phyloP scores from a whole-genome alignment of 2,888 invertebrate genomes.

The Meandrusa payeni region DNA sequence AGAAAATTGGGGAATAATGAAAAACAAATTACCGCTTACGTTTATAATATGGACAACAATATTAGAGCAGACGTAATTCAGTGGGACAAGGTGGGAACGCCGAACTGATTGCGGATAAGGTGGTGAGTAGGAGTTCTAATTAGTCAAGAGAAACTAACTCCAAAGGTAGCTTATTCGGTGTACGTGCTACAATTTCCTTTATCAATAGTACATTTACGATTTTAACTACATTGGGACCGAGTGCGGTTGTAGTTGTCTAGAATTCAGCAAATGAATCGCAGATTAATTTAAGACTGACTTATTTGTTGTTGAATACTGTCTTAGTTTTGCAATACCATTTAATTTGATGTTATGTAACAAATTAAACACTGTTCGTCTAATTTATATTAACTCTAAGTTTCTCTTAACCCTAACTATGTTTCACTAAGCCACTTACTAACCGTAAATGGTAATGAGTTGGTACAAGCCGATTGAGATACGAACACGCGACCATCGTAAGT shows the following conservation, averaged over 20 bases:
- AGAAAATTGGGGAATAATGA: no score
- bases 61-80: conserved; percentile 27
- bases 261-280: conserved; percentile 8
- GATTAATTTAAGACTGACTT: no score
- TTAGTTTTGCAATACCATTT: no score
- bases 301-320: no score
- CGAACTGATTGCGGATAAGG: conserved; percentile 44
- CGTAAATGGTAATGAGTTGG: no score
- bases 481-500: no score
- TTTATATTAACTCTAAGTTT: no score
- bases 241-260: not conserved
- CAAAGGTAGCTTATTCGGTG: conserved; percentile 21
- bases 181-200: conserved; percentile 9
- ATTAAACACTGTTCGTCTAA: no score
- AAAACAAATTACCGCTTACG: conserved; percentile 22
- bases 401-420: no score
- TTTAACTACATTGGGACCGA: conserved; percentile 1
- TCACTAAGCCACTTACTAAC: no score
- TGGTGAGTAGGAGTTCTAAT: conserved; percentile 40
- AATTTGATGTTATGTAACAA: no score
- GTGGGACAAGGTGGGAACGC: conserved; percentile 39
- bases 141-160: conserved; percentile 35
- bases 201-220: conserved; percentile 1
- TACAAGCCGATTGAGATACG: no score
- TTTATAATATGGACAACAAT: conserved; percentile 11